Evolutionary conservation across 2,888 invertebrate species (phyloP).

Genomic region (Gisinianus flammeolus): DNA sequence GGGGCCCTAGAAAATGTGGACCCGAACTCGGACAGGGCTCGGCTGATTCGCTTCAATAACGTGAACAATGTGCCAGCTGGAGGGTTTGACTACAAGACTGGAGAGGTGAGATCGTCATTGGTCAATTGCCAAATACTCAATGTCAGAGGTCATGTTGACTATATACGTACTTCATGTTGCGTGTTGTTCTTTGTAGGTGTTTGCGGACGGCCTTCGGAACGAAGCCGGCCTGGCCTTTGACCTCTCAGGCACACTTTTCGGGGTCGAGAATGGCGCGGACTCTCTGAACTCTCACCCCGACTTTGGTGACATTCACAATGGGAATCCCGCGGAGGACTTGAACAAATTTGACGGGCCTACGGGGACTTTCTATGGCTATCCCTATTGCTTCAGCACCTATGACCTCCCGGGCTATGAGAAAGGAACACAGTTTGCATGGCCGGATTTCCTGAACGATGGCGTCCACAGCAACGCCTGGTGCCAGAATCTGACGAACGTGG

Average conservation of each 20-base stretch:
- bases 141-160: not conserved
- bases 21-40: constrained; percentile 38
- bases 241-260: constrained; percentile 19
- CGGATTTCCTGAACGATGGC: constrained; percentile 50
- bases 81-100: constrained; percentile 37
- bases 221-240: constrained; percentile 39
- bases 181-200: no score
- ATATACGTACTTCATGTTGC: no score
- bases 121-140: not conserved
- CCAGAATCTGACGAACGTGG: constrained; percentile 40
- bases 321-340: constrained; percentile 54
- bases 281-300: constrained; percentile 42
- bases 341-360: constrained; percentile 42
- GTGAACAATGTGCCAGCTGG: constrained; percentile 12
- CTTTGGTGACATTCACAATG: constrained; percentile 54
- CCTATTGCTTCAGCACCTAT: constrained; percentile 51
- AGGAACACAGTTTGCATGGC: constrained; percentile 53
- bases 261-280: constrained; percentile 36
- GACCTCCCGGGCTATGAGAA: constrained; percentile 34
- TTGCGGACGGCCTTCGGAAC: constrained; percentile 39
- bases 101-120: no score
- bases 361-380: constrained; percentile 52
- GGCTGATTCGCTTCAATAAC: constrained; percentile 46
- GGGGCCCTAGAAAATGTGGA: constrained; percentile 49
- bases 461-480: constrained; percentile 54